These are phyloP conservation scores for Butorides virescens DNA, from an alignment of 2,113 vertebrate species.

Conservation along the genomic window DNA sequence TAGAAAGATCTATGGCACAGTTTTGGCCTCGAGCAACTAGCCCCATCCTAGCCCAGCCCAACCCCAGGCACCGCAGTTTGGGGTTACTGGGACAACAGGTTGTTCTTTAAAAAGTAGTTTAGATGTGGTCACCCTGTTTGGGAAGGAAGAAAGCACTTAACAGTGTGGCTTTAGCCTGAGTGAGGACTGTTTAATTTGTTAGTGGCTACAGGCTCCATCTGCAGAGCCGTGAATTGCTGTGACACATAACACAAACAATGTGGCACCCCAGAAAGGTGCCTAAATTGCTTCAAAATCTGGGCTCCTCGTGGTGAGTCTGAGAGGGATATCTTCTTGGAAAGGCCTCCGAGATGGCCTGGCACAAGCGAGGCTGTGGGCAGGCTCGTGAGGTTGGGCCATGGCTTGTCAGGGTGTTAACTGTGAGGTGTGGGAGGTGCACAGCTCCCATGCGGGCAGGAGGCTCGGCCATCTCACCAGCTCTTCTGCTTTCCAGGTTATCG, in stretches of 20 bases:
- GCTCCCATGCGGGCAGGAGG: not conserved
- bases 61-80: not conserved
- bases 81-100: not conserved
- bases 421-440: not conserved
- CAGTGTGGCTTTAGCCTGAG: not conserved
- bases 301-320: not conserved
- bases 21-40: not conserved
- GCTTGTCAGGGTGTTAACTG: not conserved
- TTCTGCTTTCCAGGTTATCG: not conserved
- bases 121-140: not conserved
- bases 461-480: not conserved
- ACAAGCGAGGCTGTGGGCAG: fast-evolving
- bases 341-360: not conserved
- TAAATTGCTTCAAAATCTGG: not conserved
- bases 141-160: not conserved
- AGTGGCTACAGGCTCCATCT: not conserved
- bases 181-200: not conserved
- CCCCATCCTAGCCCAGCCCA: not conserved
- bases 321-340: not conserved
- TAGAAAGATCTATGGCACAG: not conserved
- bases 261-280: not conserved
- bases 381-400: not conserved
- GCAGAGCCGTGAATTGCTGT: not conserved
- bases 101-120: not conserved
- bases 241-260: not conserved